Evolutionary conservation across 1,140 invertebrate genomes (phyloP), one percentile per base, ranked within the genome.

Genomic region (Megalonaias nervosa): DNA sequence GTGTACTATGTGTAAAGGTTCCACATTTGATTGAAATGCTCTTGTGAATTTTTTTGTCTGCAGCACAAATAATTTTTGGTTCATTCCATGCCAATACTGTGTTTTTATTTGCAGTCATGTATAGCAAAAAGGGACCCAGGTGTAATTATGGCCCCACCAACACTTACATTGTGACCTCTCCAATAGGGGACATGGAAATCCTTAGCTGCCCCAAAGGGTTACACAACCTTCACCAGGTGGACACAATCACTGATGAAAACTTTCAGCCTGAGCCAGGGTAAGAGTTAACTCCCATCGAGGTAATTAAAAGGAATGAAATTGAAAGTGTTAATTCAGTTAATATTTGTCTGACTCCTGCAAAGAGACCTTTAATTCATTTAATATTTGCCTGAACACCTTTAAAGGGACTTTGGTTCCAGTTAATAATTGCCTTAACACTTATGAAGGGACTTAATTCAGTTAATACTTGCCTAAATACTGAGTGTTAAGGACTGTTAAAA

Each of bases 141-240:
- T 89, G 87, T 74, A 79, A 82, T 6, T 82, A 87, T 80, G 87
- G 86, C 38, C 86, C 85, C 15, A 87, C 87, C 26, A 87, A 87
- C 65, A 88, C 79, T 15, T 88, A 82, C 67, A 71, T 72, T 17
- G 74, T 89, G 15, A 68, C 68, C 19, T 86, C 83, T 64, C 88
- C 89, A 16, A 83, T 90, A 58, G 89, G 89, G 23, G 81, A 86
- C 56, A 80, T 89, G 55, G 72, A 77, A 38, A 69, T 88, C 5
- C 72, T 81, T 14, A 83, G 85, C 77, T 90, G 89, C 81, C 82
- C 84, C 15, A 86, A 83, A 69, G 89, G 89, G 48, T 62, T 89
- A 13, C 88, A 89, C 77, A 83, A 79, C 31, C 58, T 90, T 5
- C 66, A 72, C 31, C 84, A 85, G 64, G 66, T 79, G 31, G 79